Conservation (phyloP, 2,888 invertebrate genomes). For the Lottia gigantea region DNA sequence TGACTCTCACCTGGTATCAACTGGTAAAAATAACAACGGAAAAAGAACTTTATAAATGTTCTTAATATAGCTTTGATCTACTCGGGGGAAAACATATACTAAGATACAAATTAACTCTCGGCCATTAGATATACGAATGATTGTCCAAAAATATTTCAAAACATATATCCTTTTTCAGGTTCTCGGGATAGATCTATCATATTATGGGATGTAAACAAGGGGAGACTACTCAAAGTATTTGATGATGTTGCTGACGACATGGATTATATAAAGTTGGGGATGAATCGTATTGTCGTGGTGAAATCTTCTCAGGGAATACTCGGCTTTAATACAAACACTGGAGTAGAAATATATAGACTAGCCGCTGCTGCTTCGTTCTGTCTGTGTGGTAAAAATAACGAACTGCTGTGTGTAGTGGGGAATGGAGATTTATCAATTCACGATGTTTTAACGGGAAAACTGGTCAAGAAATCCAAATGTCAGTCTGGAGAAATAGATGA, state of each 20-base stretch:
- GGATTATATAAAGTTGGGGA: background rate
- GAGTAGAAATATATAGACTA: background rate
- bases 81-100: no score
- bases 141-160: no score
- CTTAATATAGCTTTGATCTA: no score
- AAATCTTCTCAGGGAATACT: background rate
- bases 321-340: background rate
- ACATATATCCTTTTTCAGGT: slow-evolving; percentile 31
- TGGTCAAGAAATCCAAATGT: background rate
- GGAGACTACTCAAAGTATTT: slow-evolving; percentile 33
- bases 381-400: slow-evolving; percentile 2
- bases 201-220: slow-evolving; percentile 43
- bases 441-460: background rate
- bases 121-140: no score
- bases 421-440: background rate
- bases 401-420: background rate
- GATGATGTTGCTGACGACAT: slow-evolving; percentile 39
- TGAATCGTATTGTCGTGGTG: background rate
- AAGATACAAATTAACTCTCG: no score
- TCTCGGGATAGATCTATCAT: slow-evolving; percentile 48
- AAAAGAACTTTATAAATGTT: no score
- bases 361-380: background rate
- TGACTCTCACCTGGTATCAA: no score
- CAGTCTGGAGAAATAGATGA: background rate
- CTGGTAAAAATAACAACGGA: no score